Evolutionary conservation across 1,140 invertebrate genomes (phyloP).

Genomic region (Diuraphis noxia): DNA sequence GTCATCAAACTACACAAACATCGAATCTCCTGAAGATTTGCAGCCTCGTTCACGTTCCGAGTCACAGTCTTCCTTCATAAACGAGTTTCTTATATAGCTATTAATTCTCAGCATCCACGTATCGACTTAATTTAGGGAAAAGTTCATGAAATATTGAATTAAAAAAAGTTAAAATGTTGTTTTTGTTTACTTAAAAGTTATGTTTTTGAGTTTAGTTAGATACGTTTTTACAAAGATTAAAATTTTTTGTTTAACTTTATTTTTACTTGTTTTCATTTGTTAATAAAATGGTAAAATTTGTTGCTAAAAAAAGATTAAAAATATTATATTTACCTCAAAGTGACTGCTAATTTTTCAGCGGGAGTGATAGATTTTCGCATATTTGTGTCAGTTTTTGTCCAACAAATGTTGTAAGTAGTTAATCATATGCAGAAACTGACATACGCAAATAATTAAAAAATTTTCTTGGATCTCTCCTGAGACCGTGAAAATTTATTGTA

Average conservation of each 20-base stretch:
- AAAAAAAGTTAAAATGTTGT: neutral
- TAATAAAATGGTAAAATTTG: neutral
- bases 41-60: conserved; percentile 9
- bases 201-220: neutral
- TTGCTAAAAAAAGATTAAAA: neutral
- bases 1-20: neutral
- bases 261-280: neutral
- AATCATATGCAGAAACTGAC: neutral
- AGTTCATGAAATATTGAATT: neutral
- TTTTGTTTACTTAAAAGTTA: neutral
- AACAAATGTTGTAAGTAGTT: conserved; percentile 3
- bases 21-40: neutral
- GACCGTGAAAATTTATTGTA: neutral
- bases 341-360: conserved; percentile 25
- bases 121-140: neutral
- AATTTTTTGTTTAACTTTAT: neutral
- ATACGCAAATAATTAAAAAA: conserved; percentile 22
- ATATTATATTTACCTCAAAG: conserved; percentile 19
- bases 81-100: neutral
- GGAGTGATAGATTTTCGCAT: neutral
- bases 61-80: neutral
- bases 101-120: neutral
- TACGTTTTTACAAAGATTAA: neutral
- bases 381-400: conserved; percentile 16
- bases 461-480: neutral